Base-by-base conservation (phyloP, 2,113 vertebrate genomes). In the Excalfactoria chinensis region DNA sequence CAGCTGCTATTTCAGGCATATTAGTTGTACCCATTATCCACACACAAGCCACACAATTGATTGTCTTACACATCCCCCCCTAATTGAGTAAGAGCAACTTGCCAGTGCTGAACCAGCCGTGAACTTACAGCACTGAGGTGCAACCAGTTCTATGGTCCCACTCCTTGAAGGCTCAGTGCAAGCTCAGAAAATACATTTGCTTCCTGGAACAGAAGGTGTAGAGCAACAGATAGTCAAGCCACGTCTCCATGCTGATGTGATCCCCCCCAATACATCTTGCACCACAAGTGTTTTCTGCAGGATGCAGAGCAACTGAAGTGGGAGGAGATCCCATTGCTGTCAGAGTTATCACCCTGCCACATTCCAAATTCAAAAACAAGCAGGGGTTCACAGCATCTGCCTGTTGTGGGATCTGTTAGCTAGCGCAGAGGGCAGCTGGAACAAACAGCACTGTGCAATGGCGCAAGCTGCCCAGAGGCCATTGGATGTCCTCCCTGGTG, bases 1-100 rank as follows among this genome's bases (percentile, higher is more conserved):
- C 92, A 94, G 82, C 75, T 89, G 90, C 79, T 89, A 51, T 96
- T 95, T 77, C 85, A 91, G 79, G 75, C 64, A 73, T 75, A 88
- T 93, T 91, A 95, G 89, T 95, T 93, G 72, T 34, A 76, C 5
- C 59, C 93, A 82, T 94, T 94, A 94, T 79, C 85, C 64, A 71
- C 82, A 91, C 63, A 77, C 28, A 76, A 92, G 43, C 60, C 63
- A 35, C 43, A 13, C 3, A 7, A 92, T 80, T 68, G 91, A 93
- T 92, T 77, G 56, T 49, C 86, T 86, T 14, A 3, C 21, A 9
- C 56, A 46, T 88, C 69, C 64, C 80, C 80, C 3, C 1, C 60
- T 49, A 73, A 68, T 83, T 62, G 72, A 51, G 84, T 87, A 88
- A 26, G 35, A 90, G 89, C 44, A 25, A 44, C 22, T 46, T 75